Evolutionary conservation across 2,888 invertebrate species (phyloP).

Genomic region (Hydriomena furcata): DNA sequence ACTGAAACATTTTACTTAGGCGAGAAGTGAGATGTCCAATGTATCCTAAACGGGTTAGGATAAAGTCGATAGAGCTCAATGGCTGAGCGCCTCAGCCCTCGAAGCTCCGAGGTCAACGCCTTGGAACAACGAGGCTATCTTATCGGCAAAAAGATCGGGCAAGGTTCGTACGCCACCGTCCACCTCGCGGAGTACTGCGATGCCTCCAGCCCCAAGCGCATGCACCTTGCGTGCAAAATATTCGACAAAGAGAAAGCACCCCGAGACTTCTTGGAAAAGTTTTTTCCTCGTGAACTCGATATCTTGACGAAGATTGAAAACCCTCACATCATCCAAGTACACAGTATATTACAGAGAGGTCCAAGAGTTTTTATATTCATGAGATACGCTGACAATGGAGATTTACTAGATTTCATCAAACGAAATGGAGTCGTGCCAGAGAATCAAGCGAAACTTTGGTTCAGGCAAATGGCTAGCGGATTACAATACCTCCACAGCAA

Average conservation of each 20-base stretch:
- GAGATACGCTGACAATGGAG: conserved; percentile 96
- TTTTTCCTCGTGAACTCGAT: conserved; percentile 96
- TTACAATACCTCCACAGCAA: conserved; percentile 92
- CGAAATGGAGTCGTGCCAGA: conserved; percentile 90
- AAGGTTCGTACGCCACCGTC: conserved; percentile 96
- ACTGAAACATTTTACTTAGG: conserved; percentile 71
- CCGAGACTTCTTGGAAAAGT: conserved; percentile 94
- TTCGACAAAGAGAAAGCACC: conserved; percentile 96
- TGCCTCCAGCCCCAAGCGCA: conserved; percentile 86
- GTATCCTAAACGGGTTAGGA: conserved; percentile 82
- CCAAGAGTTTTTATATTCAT: conserved; percentile 95
- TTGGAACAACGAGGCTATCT: conserved; percentile 92
- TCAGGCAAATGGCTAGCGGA: conserved; percentile 92
- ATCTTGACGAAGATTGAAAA: conserved; percentile 95
- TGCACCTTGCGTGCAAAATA: conserved; percentile 94
- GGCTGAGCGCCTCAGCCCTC: conserved; percentile 89
- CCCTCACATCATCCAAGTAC: conserved; percentile 95
- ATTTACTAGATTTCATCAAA: conserved; percentile 92
- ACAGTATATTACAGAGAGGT: conserved; percentile 92
- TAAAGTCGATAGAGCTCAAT: conserved; percentile 84
- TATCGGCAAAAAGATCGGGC: conserved; percentile 94
- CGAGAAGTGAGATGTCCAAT: conserved; percentile 81
- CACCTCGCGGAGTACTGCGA: conserved; percentile 93
- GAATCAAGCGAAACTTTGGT: conserved; percentile 92
- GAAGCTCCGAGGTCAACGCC: conserved; percentile 93